Conservation (phyloP, 2,113 vertebrate genomes). For the Scartelaos histophorus region DNA sequence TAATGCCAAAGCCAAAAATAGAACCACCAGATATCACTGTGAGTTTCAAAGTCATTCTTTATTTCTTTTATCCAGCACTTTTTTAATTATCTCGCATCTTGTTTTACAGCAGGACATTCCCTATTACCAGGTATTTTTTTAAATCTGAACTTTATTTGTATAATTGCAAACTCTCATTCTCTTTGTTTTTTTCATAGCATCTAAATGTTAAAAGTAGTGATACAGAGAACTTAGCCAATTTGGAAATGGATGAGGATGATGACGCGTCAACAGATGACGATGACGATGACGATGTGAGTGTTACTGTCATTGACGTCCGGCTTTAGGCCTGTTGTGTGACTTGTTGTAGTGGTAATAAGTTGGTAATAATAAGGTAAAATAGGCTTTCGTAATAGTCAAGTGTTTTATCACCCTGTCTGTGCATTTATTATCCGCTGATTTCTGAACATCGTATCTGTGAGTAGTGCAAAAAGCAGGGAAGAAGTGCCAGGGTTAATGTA, state of each 20-base stretch:
- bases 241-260: constrained; percentile 68
- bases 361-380: neutral
- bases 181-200: constrained; percentile 32
- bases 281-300: constrained; percentile 67
- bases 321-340: too few relatives aligned
- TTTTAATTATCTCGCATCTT: neutral
- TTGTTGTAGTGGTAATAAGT: neutral
- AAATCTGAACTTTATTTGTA: too few relatives aligned
- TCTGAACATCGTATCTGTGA: neutral
- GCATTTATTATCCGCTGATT: neutral
- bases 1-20: constrained; percentile 19
- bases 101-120: constrained; percentile 58
- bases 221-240: constrained; percentile 68
- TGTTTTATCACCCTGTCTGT: neutral
- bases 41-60: constrained; percentile 11
- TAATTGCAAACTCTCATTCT: neutral
- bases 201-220: constrained; percentile 69
- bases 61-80: neutral
- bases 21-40: constrained; percentile 46
- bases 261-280: constrained; percentile 70
- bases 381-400: neutral
- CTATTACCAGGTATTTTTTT: constrained; percentile 66
- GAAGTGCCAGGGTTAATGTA: neutral
- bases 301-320: neutral
- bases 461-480: neutral